Percentiles rank a stretch among this genome's conserved stretches.
phyloP scores from a whole-genome alignment of 2,113 vertebrate genomes.

The Redunca redunca region DNA sequence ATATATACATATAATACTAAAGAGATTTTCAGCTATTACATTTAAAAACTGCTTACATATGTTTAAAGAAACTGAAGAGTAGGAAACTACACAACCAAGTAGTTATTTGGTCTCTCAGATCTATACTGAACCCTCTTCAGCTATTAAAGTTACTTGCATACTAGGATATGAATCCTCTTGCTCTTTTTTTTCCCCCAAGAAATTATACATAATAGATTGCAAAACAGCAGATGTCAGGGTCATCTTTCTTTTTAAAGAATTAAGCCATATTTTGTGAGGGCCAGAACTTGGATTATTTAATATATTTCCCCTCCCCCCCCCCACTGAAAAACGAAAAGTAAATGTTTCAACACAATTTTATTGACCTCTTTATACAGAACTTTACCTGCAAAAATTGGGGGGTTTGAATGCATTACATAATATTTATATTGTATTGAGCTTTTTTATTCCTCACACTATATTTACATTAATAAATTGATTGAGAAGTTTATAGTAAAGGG shows the following conservation, averaged over 20 bases:
- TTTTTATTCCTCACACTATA: conserved; percentile 82
- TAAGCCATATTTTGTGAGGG: conserved; percentile 86
- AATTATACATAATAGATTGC: conserved; percentile 74
- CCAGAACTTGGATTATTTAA: conserved; percentile 78
- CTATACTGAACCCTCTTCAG: conserved; percentile 76
- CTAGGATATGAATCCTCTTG: conserved; percentile 75
- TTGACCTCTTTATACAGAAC: conserved; percentile 81
- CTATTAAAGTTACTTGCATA: conserved; percentile 77
- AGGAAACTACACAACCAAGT: conserved; percentile 66
- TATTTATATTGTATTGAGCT: conserved; percentile 78
- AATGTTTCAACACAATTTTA: conserved; percentile 75
- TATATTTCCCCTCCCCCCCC: conserved; percentile 55
- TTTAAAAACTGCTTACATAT: conserved; percentile 55
- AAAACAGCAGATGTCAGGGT: conserved; percentile 81
- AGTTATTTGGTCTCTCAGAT: conserved; percentile 76
- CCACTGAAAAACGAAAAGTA: conserved; percentile 70
- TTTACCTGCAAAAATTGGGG: conserved; percentile 78
- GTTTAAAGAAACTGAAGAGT: conserved; percentile 66
- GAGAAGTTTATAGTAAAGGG: conserved; percentile 82
- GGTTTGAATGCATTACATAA: conserved; percentile 75
- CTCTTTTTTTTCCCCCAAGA: conserved; percentile 34
- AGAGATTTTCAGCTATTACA: conserved; percentile 56
- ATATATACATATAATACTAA: conserved; percentile 43
- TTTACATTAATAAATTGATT: conserved; percentile 79
- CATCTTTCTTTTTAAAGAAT: conserved; percentile 82